These are phyloP conservation scores for Indicator maculatus DNA, from an alignment of 2,113 vertebrate species.

Conservation along the genomic window DNA sequence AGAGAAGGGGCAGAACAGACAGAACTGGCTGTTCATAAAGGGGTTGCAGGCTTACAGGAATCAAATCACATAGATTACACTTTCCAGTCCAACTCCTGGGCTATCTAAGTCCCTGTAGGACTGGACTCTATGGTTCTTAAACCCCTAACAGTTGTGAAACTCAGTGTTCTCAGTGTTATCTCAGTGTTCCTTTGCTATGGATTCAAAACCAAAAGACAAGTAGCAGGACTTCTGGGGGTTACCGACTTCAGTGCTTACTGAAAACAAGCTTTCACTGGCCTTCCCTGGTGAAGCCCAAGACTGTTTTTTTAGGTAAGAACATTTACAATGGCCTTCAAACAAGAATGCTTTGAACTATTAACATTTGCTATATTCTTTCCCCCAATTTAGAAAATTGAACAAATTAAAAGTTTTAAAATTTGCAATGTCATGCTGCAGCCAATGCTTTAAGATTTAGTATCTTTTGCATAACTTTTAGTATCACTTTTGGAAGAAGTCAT, in stretches of 20 bases:
- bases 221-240: neutral
- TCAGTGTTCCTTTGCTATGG: fast-evolving
- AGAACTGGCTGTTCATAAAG: no score
- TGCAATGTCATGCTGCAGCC: neutral
- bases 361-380: neutral
- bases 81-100: no score
- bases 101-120: no score
- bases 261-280: neutral
- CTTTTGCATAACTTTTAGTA: neutral
- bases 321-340: neutral
- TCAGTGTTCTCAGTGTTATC: fast-evolving
- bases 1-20: no score
- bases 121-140: no score
- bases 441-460: neutral
- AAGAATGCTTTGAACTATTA: neutral
- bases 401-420: neutral
- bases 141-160: neutral
- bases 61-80: no score
- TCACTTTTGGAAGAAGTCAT: neutral
- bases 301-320: neutral
- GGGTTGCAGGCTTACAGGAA: no score
- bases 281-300: neutral
- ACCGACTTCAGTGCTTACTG: neutral
- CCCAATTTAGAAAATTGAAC: neutral
- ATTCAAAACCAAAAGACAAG: neutral